Percentiles rank a stretch among this genome's conserved stretches.
phyloP scores from a whole-genome alignment of 2,113 vertebrate genomes.

The Myrmecophaga tridactyla region DNA sequence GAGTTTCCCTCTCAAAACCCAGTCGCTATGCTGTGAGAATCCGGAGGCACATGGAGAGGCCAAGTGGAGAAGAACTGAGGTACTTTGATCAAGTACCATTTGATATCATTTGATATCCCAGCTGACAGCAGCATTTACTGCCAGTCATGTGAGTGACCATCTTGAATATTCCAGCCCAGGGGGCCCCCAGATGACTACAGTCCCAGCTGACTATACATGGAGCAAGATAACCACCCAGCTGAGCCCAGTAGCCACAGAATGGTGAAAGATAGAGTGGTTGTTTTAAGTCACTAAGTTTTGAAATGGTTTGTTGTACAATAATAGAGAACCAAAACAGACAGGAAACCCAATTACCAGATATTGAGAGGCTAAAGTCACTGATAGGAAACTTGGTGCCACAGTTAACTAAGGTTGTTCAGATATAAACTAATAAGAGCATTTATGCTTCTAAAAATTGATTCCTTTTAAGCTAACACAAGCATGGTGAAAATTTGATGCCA shows the following conservation, averaged over 20 bases:
- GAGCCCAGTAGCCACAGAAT: not conserved
- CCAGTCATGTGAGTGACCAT: not conserved
- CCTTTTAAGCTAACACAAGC: not conserved
- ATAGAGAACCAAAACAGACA: not conserved
- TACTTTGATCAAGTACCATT: not conserved
- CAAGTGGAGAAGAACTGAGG: not conserved
- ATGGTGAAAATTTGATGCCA: not conserved
- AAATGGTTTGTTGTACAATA: not conserved
- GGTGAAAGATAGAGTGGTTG: conserved; percentile 8
- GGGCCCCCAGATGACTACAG: not conserved
- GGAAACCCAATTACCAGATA: not conserved
- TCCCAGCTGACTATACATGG: not conserved
- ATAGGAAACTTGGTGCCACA: not conserved
- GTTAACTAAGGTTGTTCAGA: not conserved
- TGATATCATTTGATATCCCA: not conserved
- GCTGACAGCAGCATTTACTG: not conserved
- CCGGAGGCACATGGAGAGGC: not conserved
- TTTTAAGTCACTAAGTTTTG: not conserved
- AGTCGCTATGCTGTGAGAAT: not conserved
- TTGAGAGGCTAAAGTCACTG: not conserved
- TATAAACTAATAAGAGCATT: not conserved
- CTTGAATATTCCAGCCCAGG: not conserved
- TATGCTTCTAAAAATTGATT: not conserved
- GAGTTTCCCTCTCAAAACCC: not conserved
- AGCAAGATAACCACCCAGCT: not conserved